phyloP scores from a whole-genome alignment of 2,797 vertebrate genomes.

The Microctenopoma stevenorrisi region DNA sequence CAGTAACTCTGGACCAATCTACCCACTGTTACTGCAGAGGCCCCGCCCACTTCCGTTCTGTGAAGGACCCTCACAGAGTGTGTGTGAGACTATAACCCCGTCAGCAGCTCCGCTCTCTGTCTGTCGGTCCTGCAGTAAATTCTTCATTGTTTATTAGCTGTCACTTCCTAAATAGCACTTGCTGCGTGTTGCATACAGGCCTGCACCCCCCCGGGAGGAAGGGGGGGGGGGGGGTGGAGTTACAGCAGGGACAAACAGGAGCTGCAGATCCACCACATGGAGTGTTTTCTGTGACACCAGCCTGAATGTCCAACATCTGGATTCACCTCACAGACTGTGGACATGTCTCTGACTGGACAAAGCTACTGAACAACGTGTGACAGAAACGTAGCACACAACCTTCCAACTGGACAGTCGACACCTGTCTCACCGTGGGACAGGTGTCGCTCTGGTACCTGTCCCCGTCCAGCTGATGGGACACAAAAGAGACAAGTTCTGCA shows the following conservation, averaged over 20 bases:
- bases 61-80: neutral
- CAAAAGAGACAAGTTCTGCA: conserved; percentile 13
- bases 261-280: conserved; percentile 26
- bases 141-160: conserved; percentile 78
- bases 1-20: no score
- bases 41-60: neutral
- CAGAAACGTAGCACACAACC: no score
- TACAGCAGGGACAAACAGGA: conserved; percentile 45
- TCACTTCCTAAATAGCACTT: conserved; percentile 76
- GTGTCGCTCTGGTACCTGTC: no score
- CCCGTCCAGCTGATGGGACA: neutral
- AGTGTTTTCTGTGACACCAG: neutral
- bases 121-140: conserved; percentile 57
- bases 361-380: no score
- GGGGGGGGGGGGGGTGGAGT: conserved; percentile 43
- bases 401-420: no score
- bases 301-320: no score
- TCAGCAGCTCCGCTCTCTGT: conserved; percentile 49
- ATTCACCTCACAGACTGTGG: no score
- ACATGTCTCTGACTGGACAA: no score
- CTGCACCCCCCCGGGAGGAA: neutral
- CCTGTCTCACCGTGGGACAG: no score
- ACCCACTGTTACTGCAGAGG: neutral
- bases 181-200: conserved; percentile 58
- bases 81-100: conserved; percentile 24